Evolutionary conservation across 1,140 invertebrate genomes (phyloP).

Genomic region (Druon quercuslanigerum): DNA sequence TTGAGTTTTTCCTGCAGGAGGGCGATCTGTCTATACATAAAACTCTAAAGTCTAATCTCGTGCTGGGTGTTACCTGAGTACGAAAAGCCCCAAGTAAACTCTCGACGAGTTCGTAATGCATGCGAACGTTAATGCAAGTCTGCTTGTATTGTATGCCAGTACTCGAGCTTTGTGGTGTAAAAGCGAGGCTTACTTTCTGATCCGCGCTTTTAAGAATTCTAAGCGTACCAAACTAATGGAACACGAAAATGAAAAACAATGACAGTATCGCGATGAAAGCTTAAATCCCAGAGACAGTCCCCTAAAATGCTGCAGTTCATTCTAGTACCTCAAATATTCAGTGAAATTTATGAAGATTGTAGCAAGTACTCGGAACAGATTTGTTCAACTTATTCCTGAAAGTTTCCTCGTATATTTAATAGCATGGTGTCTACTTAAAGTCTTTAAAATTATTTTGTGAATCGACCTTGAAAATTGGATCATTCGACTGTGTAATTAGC

Average conservation of each 20-base stretch:
- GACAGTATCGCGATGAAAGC: neutral
- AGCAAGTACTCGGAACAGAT: too few species aligned
- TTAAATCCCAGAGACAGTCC: neutral
- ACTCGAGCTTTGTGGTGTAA: constrained; percentile 15
- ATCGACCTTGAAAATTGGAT: too few species aligned
- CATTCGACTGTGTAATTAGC: too few species aligned
- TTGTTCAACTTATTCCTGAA: too few species aligned
- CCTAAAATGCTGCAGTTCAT: too few species aligned
- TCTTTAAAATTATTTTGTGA: too few species aligned
- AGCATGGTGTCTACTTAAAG: too few species aligned
- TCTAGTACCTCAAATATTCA: too few species aligned
- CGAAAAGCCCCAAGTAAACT: constrained; percentile 23
- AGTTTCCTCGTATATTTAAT: too few species aligned
- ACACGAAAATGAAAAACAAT: constrained; percentile 11
- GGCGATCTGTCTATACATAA: constrained; percentile 13
- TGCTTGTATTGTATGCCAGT: constrained; percentile 19
- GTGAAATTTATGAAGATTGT: too few species aligned
- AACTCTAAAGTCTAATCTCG: neutral
- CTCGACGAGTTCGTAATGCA: constrained; percentile 18
- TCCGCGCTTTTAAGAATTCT: constrained; percentile 28
- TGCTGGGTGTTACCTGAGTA: neutral
- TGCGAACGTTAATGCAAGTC: constrained; percentile 18
- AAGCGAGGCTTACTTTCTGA: constrained; percentile 26
- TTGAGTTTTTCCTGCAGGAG: neutral
- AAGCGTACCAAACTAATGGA: constrained; percentile 10